phyloP scores from a whole-genome alignment of 64 coral and sea anemone genomes.

The Catalaphyllia jardinei region DNA sequence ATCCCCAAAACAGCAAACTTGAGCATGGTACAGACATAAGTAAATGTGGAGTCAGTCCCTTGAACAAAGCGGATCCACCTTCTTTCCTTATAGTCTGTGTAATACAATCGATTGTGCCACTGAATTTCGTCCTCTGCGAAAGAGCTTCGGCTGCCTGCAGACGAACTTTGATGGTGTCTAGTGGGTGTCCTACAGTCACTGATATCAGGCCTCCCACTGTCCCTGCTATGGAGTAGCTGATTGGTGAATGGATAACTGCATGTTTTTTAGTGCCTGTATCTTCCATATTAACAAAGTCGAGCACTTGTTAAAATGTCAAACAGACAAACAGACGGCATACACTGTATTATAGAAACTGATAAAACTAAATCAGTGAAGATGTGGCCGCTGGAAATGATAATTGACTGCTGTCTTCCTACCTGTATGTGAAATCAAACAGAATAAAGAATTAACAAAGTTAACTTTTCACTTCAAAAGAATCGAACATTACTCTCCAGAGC shows the following conservation, averaged over 20 bases:
- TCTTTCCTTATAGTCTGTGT: slow-evolving; percentile 44
- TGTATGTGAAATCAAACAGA: too few relatives aligned
- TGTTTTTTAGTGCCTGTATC: neutral
- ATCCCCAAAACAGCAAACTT: slow-evolving; percentile 67
- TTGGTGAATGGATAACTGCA: slow-evolving; percentile 29
- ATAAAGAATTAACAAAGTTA: too few relatives aligned
- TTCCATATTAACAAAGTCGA: neutral
- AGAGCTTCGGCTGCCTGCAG: slow-evolving; percentile 23
- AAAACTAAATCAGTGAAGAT: too few relatives aligned
- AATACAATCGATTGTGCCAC: slow-evolving; percentile 41
- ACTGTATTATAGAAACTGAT: too few relatives aligned
- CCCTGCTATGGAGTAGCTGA: slow-evolving; percentile 48
- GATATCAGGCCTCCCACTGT: slow-evolving; percentile 47
- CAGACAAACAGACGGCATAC: too few relatives aligned
- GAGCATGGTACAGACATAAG: slow-evolving; percentile 55
- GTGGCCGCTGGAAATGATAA: too few relatives aligned
- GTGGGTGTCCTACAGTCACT: slow-evolving; percentile 44
- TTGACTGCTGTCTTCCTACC: too few relatives aligned
- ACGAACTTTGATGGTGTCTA: slow-evolving; percentile 59
- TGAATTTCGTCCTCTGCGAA: slow-evolving; percentile 1
- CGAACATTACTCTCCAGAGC: too few relatives aligned
- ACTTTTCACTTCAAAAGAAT: too few relatives aligned
- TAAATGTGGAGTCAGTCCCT: slow-evolving; percentile 65
- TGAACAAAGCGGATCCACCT: slow-evolving; percentile 50
- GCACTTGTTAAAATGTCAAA: too few relatives aligned